phyloP scores from a whole-genome alignment of 1,140 invertebrate species.

The Caerostris extrusa region DNA sequence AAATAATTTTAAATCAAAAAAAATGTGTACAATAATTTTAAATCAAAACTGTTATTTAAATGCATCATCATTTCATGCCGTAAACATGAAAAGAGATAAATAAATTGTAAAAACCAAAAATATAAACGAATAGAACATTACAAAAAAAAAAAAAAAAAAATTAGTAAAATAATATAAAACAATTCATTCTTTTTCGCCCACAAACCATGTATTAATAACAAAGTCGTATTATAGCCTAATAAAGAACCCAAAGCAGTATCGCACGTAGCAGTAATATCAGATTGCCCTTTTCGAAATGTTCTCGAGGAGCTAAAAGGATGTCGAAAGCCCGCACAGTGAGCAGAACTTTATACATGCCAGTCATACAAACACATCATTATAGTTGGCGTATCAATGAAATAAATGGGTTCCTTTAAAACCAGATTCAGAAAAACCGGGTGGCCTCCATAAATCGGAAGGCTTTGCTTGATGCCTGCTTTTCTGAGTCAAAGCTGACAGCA shows the following conservation, averaged over 20 bases:
- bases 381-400: constrained; percentile 31
- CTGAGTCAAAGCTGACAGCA: background rate
- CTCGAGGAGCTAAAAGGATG: background rate
- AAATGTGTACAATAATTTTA: too few species aligned
- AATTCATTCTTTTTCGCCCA: too few species aligned
- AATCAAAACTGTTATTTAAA: too few species aligned
- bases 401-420: constrained; percentile 15
- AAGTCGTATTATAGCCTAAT: too few species aligned
- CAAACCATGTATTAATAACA: too few species aligned
- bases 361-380: constrained; percentile 21
- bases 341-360: background rate
- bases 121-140: too few species aligned
- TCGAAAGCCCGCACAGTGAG: constrained; percentile 19
- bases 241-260: background rate
- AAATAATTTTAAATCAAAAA: too few species aligned
- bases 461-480: background rate
- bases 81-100: too few species aligned
- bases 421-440: constrained; percentile 6
- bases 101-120: too few species aligned
- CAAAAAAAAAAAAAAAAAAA: too few species aligned
- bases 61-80: too few species aligned
- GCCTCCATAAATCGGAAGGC: constrained; percentile 27
- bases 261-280: background rate
- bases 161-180: too few species aligned
- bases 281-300: background rate